These are phyloP conservation scores for honey bee (Apis mellifera) DNA, from an alignment of 1,140 invertebrate species.

Conservation along the genomic window Amel_HAv3.1 CM009936.2:7393001-7393500, in stretches of 20 bases:
- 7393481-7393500: neutral
- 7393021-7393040: neutral
- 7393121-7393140: no score
- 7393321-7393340: no score
- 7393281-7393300: no score
- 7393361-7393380: conserved; percentile 9
- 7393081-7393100: neutral
- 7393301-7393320: no score
- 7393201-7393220: conserved; percentile 36
- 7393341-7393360: neutral
- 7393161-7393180: neutral
- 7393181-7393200: conserved; percentile 15
- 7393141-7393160: neutral
- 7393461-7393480: neutral
- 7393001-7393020: no score
- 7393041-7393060: neutral
- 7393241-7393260: neutral
- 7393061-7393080: neutral
- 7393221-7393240: conserved; percentile 23
- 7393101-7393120: neutral
- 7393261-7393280: neutral
- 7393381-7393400: conserved; percentile 7
- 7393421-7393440: neutral
- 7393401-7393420: neutral
- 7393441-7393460: neutral